Conservation (phyloP, 2,888 invertebrate species). For the Pollenia amentaria region DNA sequence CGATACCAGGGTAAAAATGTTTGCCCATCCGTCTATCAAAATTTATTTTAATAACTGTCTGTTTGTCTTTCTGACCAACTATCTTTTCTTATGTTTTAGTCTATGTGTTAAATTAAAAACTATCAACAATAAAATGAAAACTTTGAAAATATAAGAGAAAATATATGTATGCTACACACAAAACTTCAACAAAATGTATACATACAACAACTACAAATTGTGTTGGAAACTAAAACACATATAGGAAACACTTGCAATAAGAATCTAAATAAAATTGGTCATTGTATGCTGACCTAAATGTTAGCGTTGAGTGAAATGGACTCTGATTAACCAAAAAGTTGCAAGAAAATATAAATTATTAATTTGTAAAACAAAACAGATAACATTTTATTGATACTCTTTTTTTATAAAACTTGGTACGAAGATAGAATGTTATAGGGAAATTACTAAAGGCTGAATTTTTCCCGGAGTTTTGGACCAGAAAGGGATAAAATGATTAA, state of each 20-base stretch:
- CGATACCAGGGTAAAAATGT: conserved; percentile 1
- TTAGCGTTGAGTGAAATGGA: conserved; percentile 44
- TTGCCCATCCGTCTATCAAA: conserved; percentile 12
- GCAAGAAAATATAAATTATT: neutral
- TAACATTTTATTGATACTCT: neutral
- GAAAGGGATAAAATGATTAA: too few relatives aligned
- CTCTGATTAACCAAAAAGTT: conserved; percentile 25
- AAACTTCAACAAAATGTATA: conserved; percentile 3
- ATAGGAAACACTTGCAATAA: conserved; percentile 24
- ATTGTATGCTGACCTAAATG: conserved; percentile 52
- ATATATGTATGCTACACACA: neutral
- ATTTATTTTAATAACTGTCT: neutral
- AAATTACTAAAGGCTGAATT: too few relatives aligned
- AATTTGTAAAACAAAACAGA: conserved; percentile 1
- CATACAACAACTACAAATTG: conserved; percentile 2
- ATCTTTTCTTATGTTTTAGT: neutral
- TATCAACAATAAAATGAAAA: conserved; percentile 38
- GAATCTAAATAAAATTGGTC: conserved; percentile 5
- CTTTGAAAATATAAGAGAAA: neutral
- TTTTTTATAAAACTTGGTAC: too few relatives aligned
- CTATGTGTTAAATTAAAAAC: conserved; percentile 29
- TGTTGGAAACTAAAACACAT: conserved; percentile 23
- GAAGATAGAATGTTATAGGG: too few relatives aligned
- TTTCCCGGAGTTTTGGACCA: too few relatives aligned
- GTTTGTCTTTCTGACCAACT: neutral